Base-by-base conservation (phyloP, 2,113 vertebrate species). In the Pygoscelis antarcticus region DNA sequence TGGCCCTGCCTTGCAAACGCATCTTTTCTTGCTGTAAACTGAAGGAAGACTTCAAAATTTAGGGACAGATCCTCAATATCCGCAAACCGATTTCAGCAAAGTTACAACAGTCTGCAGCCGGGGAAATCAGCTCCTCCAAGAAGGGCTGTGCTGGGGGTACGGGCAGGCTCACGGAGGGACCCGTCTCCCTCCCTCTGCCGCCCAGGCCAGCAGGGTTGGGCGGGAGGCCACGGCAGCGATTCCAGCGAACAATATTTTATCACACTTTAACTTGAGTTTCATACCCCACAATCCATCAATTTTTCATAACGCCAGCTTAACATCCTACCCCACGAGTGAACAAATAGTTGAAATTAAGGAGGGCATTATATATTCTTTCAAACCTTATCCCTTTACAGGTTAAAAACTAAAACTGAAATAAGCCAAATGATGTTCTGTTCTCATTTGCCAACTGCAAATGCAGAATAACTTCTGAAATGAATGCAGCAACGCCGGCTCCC, bases 171-270 rank as follows among this genome's bases (percentile, higher is more conserved):
- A 3, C 1, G 1, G 49, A 46, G 49, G 44, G 49, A 49, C 34
- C 65, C 0, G 2, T 40, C 64, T 72, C 61, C 72, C 72, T 64
- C 26, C 52, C 42, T 42, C 42, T 13, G 68, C 55, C 4, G 4
- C 32, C 17, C 83, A 49, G 42, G 42, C 34, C 54, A 36, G 68
- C 55, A 6, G 44, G 6, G 15, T 34, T 4, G 1, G 62, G 42
- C 1, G 0, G 47, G 70, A 83, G 51, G 58, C 15, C 16, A 27
- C 0, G 0, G 64, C 46, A 52, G 47, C 1, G 5, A 89, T 22
- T 51, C 68, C 82, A 30, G 52, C 1, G 6, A 91, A 30, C 21
- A 29, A 6, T 13, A 46, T 8, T 49, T 75, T 7, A 21, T 9
- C 52, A 8, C 57, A 6, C 21, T 44, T 34, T 20, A 30, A 52